Evolutionary conservation across 2,797 vertebrate genomes (phyloP), one percentile per base, ranked within the genome.

Genomic region (Pyrocephalus nanus): DNA sequence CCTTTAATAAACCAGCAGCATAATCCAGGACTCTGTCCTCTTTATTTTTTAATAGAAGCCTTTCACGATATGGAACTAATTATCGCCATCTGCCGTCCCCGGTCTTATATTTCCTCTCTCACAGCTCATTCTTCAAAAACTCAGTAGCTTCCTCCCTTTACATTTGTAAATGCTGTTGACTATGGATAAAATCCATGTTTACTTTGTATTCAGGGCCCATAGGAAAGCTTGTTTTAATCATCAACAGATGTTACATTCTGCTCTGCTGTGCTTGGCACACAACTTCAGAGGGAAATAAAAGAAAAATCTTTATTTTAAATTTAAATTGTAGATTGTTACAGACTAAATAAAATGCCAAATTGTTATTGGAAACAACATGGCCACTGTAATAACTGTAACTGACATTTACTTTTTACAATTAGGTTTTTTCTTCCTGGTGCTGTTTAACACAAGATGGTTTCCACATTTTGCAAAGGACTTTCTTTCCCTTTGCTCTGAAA

Each of bases 81-180:
- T 99, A 98, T 98, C 97, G 95, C 99, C 99, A 99, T 99, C 98
- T 99, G 99, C 98, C 93, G 96, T 97, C 98, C 98, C 98, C 97
- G 96, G 98, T 98, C 98, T 98, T 98, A 98, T 97, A 98, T 98
- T 99, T 98, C 98, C 98, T 98, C 98, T 97, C 98, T 98, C 97
- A 97, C 98, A 98, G 98, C 98, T 98, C 98, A 98, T 99, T 99
- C 99, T 99, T 99, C 98, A 99, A 98, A 99, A 99, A 99, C 99
- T 99, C 99, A 98, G 99, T 99, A 99, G 99, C 99, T 99, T 99
- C 99, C 99, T 99, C 98, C 98, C 98, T 98, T 98, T 98, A 98
- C 98, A 98, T 99, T 99, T 99, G 98, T 98, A 99, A 99, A 99
- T 98, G 98, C 98, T 99, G 99, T 99, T 99, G 98, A 99, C 98